Evolutionary conservation across 2,113 vertebrate genomes (phyloP), one percentile per base, ranked within the genome.

Genomic region (Pelvicachromis taeniatus): DNA sequence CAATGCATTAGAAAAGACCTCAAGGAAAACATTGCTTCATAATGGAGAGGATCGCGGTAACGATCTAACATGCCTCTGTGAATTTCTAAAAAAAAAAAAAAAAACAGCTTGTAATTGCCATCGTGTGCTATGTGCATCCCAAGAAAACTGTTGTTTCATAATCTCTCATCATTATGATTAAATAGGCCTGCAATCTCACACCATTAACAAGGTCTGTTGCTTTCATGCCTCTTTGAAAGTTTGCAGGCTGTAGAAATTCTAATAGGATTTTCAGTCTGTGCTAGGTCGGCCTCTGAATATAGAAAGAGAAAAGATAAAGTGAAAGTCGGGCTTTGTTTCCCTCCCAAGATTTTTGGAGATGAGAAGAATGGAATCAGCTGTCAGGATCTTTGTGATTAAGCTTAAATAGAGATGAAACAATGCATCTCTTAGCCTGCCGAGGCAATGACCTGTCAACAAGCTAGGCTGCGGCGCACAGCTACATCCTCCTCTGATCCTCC

Each of bases 401-500:
- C 81, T 87, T 61, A 94, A 90, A 87, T 82, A 63, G 82, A 78
- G 82, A 90, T 89, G 86, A 92, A 86, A 88, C 85, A 84, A 77
- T 77, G 86, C 63, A 75, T 85, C 50, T 89, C 48, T 85, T 78
- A 89, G 86, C 81, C 84, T 80, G 81, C 81, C 17, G 58, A 88
- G 78, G 73, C 85, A 89, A 87, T 87, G 88, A 85, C 89, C 87
- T 81, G 92, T 89, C 87, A 89, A 93, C 89, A 89, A 91, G 82
- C 85, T 52, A 40, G 89, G 68, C 77, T 83, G 55, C 63, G 29
- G 75, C 86, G 81, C 73, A 16, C 52, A 78, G 68, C 85, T 78
- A 35, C 50, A 83, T 82, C 85, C 77, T 84, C 78, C 65, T 89
- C 85, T 91, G 82, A 91, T 92, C 85, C 81, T 84, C 79, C 70